A percentile compares a stretch with the other conserved stretches of the same genome.
phyloP scores from a whole-genome alignment of 2,888 invertebrate species.

The Amphipyra tragopoginis region DNA sequence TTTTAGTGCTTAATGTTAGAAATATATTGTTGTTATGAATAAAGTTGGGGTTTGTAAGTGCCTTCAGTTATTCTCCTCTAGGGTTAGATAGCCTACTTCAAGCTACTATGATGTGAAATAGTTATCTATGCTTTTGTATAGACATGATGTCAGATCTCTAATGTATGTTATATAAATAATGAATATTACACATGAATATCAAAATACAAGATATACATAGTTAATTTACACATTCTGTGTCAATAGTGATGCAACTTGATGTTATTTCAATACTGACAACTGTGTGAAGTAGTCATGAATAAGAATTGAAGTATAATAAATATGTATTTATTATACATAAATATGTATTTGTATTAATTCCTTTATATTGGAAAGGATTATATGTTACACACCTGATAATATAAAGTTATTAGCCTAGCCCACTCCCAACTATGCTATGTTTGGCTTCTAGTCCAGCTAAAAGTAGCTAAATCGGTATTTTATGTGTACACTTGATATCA shows the following conservation, averaged over 20 bases:
- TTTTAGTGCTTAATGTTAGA: slow-evolving; percentile 62
- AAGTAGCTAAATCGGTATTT: too few relatives aligned
- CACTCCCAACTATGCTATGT: too few relatives aligned
- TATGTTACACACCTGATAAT: too few relatives aligned
- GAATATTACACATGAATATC: slow-evolving; percentile 8
- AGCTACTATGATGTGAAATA: slow-evolving; percentile 14
- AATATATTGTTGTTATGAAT: slow-evolving; percentile 37
- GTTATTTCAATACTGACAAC: slow-evolving; percentile 8
- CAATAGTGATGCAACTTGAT: slow-evolving; percentile 37
- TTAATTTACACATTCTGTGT: slow-evolving; percentile 30
- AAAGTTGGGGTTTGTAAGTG: slow-evolving; percentile 25
- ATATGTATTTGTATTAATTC: background rate
- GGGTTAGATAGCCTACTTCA: slow-evolving; percentile 3
- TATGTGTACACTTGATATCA: too few relatives aligned
- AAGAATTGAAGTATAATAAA: background rate
- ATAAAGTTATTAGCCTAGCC: too few relatives aligned
- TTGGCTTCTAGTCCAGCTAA: too few relatives aligned
- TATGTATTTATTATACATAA: background rate
- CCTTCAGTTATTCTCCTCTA: slow-evolving; percentile 6
- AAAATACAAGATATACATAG: slow-evolving; percentile 15
- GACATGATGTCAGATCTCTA: slow-evolving; percentile 45
- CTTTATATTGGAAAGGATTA: too few relatives aligned
- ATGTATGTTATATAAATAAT: slow-evolving; percentile 33
- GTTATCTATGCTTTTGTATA: slow-evolving; percentile 12
- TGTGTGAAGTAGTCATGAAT: slow-evolving; percentile 3